A percentile compares a stretch with the other conserved stretches of the same genome.
phyloP scores from a whole-genome alignment of 2,797 vertebrate genomes.

The Buceros bicornis region DNA sequence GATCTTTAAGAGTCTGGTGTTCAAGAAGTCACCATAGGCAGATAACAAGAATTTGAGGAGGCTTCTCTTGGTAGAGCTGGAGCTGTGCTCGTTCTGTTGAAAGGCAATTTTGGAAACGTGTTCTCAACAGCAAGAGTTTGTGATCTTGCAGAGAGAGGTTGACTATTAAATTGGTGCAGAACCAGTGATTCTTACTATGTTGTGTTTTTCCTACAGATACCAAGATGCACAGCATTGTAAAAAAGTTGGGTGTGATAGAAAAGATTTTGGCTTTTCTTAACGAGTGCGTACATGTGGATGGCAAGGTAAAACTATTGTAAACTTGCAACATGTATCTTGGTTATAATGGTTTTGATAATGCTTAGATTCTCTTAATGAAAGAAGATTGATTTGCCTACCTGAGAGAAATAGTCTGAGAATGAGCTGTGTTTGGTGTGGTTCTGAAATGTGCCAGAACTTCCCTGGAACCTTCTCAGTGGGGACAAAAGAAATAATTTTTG shows the following conservation, averaged over 20 bases:
- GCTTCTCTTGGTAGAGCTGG: neutral
- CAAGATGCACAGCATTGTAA: slow-evolving; percentile 88
- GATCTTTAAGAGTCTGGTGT: neutral
- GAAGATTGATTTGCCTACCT: neutral
- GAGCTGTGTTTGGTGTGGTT: neutral
- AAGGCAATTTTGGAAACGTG: neutral
- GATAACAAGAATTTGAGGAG: neutral
- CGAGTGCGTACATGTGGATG: slow-evolving; percentile 83
- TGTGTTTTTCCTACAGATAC: slow-evolving; percentile 82
- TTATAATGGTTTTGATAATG: neutral
- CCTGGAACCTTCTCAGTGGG: neutral
- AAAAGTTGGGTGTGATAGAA: slow-evolving; percentile 86
- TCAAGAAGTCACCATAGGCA: neutral
- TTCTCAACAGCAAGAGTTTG: neutral
- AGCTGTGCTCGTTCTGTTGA: neutral
- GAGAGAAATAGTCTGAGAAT: neutral
- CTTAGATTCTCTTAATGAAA: neutral
- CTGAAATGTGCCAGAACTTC: neutral
- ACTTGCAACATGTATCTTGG: neutral
- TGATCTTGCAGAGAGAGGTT: neutral
- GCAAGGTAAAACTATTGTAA: slow-evolving; percentile 83
- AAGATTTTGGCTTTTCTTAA: slow-evolving; percentile 85
- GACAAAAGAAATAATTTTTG: neutral
- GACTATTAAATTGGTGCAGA: neutral
- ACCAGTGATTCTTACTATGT: neutral